These are phyloP conservation scores for Drosophila rubida DNA, from an alignment of 2,888 invertebrate genomes.

Conservation along the genomic window DNA sequence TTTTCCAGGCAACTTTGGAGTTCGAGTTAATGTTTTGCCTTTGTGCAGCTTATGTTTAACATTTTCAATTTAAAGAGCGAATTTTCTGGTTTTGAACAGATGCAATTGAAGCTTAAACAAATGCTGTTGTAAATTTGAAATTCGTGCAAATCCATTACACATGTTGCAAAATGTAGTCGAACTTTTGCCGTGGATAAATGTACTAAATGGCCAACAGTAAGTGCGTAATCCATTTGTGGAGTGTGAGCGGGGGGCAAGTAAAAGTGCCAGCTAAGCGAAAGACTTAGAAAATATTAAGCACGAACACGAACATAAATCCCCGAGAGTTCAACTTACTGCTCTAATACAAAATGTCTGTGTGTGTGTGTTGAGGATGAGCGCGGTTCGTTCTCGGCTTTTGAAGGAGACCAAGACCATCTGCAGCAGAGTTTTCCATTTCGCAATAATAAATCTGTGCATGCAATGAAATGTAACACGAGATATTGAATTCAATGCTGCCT, in stretches of 20 bases:
- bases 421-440: conserved; percentile 42
- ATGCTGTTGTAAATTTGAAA: neutral
- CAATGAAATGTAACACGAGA: conserved; percentile 81
- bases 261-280: conserved; percentile 31
- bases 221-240: conserved; percentile 32
- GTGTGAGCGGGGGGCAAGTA: neutral
- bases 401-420: conserved; percentile 33
- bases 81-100: neutral
- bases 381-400: conserved; percentile 24
- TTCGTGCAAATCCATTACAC: neutral
- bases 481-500: conserved; percentile 74
- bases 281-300: conserved; percentile 46
- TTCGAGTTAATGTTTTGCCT: too few species aligned
- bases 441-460: conserved; percentile 76
- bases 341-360: conserved; percentile 23
- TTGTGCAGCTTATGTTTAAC: too few species aligned
- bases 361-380: conserved; percentile 31
- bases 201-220: conserved; percentile 19
- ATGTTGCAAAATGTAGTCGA: neutral
- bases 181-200: conserved; percentile 10
- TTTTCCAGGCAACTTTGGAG: too few species aligned
- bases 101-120: neutral
- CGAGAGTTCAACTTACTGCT: conserved; percentile 20
- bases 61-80: neutral
- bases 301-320: conserved; percentile 50